Evolutionary conservation across 2,888 invertebrate species (phyloP), one percentile per base, ranked within the genome.

Genomic region (Neuroscelio doddi): DNA sequence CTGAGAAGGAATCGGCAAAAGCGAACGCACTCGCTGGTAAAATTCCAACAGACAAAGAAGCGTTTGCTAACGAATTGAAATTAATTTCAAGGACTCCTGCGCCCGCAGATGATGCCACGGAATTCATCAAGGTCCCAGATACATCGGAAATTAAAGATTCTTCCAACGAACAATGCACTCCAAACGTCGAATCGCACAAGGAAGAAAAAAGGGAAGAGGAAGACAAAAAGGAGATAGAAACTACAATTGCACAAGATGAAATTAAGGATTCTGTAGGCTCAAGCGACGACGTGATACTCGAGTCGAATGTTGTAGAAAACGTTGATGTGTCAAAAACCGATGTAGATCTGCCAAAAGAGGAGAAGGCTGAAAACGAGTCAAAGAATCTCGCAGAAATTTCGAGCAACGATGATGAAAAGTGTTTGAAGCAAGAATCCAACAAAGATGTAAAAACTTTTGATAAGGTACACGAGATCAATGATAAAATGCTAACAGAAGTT

Each of bases 31-130:
- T 10, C 14, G 0, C 7, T 3, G 46, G 34, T 24, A 39, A 41
- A 47, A 36, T 2, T 32, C 34, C 27, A 21, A 15, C 41, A 10
- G 59, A 64, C 44, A 64, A 64, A 16, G 59, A 59, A 12, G 58
- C 55, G 24, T 64, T 64, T 17, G 64, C 55, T 39, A 59, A 61
- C 27, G 65, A 65, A 47, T 51, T 59, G 17, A 56, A 65, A 49
- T 41, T 59, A 46, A 65, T 51, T 17, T 58, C 58, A 58, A 64
- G 49, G 14, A 53, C 34, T 10, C 47, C 47, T 16, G 14, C 30
- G 30, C 38, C 49, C 36, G 4, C 30, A 1, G 52, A 29, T 12
- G 39, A 51, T 10, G 4, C 16, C 16, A 17, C 12, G n/a, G 38
- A 8, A n/a, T 10, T 21, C 21, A 12, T 14, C n/a, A 30, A 46